Evolutionary conservation across 2,888 invertebrate species (phyloP).

Genomic region (Drosophila barbarae): DNA sequence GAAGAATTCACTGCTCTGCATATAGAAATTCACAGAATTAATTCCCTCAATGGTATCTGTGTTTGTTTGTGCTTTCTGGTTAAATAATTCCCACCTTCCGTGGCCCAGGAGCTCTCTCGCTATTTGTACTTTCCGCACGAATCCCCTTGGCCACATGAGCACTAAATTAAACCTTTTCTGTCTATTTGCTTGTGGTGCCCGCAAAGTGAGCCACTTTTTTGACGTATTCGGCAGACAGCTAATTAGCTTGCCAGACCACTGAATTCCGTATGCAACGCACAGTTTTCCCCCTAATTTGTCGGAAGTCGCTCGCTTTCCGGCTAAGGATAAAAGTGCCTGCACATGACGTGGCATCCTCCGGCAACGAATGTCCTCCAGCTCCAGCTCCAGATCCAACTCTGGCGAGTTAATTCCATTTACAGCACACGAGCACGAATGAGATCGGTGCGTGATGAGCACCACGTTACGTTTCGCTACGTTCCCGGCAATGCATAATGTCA

Average conservation of each 20-base stretch:
- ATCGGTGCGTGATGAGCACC: conserved; percentile 14
- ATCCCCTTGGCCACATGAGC: conserved; percentile 7
- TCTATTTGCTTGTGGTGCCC: conserved; percentile 6
- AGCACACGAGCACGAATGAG: conserved; percentile 18
- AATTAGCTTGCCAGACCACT: conserved; percentile 28
- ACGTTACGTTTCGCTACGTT: not conserved
- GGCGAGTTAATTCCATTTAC: conserved; percentile 28
- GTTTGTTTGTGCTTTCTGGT: not conserved
- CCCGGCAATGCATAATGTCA: conserved; percentile 17
- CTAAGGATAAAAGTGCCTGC: conserved; percentile 19
- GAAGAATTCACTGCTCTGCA: not conserved
- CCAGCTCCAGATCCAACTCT: conserved; percentile 1
- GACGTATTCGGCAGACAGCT: conserved; percentile 25
- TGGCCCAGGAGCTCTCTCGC: not conserved
- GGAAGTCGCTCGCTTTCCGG: conserved; percentile 25
- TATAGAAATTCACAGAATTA: not conserved
- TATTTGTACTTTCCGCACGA: not conserved
- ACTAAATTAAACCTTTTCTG: conserved; percentile 7
- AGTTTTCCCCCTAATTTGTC: conserved; percentile 15
- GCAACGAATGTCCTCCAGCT: conserved; percentile 1
- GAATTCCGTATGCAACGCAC: conserved; percentile 33
- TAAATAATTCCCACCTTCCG: not conserved
- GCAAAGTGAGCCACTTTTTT: not conserved
- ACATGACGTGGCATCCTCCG: conserved; percentile 24
- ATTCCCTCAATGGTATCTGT: not conserved